Conservation (phyloP, 2,888 invertebrate species). For the Tetanocera ferruginea region DNA sequence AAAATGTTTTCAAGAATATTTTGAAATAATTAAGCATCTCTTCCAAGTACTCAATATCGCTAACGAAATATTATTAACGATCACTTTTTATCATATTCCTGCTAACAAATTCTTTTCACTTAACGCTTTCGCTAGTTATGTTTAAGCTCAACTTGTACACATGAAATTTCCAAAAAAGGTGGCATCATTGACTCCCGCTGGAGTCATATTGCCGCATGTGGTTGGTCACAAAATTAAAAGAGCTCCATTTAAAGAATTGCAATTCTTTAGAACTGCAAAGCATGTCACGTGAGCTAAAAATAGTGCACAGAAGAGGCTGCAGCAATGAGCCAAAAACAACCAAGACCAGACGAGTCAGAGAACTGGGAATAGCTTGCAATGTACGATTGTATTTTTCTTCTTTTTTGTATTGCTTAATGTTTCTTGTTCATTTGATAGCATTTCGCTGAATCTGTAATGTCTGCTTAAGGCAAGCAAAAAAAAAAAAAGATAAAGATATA, state of each 20-base stretch:
- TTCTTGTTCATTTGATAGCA: constrained; percentile 5
- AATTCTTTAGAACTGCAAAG: neutral
- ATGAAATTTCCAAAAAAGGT: neutral
- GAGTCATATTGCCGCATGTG: neutral
- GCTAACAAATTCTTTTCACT: too few relatives aligned
- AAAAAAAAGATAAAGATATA: too few relatives aligned
- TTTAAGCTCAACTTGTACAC: too few relatives aligned
- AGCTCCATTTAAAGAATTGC: constrained; percentile 19
- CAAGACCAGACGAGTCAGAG: too few relatives aligned
- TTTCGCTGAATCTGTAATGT: constrained; percentile 24
- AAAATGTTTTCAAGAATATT: too few relatives aligned
- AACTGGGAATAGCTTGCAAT: too few relatives aligned
- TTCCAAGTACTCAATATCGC: too few relatives aligned
- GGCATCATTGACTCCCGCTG: neutral
- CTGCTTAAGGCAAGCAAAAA: constrained; percentile 35
- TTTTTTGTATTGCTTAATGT: constrained; percentile 9
- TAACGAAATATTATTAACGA: too few relatives aligned
- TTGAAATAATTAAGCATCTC: too few relatives aligned
- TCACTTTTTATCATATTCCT: too few relatives aligned
- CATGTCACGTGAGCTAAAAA: neutral
- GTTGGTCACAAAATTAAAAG: neutral
- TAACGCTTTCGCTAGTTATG: too few relatives aligned
- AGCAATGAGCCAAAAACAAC: neutral
- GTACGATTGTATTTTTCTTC: neutral
- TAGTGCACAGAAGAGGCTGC: neutral